Percentiles rank a stretch among this genome's conserved stretches.
These are phyloP conservation scores for Lichenostomus cassidix DNA, from an alignment of 2,113 vertebrate genomes.

Conservation along the genomic window DNA sequence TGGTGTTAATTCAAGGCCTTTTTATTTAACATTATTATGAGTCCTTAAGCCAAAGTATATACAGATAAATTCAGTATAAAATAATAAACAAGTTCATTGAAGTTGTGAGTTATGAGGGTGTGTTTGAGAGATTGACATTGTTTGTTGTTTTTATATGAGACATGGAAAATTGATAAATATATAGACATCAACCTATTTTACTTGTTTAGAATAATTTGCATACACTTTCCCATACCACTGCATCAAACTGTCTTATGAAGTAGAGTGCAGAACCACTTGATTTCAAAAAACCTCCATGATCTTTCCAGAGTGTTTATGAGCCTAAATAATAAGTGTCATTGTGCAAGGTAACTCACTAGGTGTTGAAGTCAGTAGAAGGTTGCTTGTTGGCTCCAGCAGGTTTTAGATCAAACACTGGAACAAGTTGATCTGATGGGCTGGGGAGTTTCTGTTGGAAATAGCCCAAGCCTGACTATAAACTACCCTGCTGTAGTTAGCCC, in stretches of 20 bases:
- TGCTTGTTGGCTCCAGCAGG: not conserved
- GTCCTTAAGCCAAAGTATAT: not conserved
- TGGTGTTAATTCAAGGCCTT: not conserved
- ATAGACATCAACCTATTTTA: not conserved
- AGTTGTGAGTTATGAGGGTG: not conserved
- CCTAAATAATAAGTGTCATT: not conserved
- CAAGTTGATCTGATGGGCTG: not conserved
- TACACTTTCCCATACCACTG: not conserved
- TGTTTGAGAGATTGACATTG: not conserved
- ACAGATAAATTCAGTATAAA: not conserved
- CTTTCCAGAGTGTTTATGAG: not conserved
- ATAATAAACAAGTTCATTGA: not conserved
- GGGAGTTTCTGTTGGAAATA: not conserved
- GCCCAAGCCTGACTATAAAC: not conserved
- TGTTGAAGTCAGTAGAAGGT: not conserved
- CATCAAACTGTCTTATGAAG: not conserved
- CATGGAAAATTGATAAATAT: not conserved
- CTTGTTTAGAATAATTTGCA: not conserved
- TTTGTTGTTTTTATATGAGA: not conserved
- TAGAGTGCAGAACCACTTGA: not conserved
- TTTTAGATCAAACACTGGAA: not conserved
- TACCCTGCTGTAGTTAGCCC: not conserved
- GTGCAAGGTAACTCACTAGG: rapidly evolving
- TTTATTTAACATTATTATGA: not conserved
- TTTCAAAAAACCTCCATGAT: not conserved